Base-by-base conservation (phyloP, 1,140 invertebrate genomes). In the Lucilia cuprina region DNA sequence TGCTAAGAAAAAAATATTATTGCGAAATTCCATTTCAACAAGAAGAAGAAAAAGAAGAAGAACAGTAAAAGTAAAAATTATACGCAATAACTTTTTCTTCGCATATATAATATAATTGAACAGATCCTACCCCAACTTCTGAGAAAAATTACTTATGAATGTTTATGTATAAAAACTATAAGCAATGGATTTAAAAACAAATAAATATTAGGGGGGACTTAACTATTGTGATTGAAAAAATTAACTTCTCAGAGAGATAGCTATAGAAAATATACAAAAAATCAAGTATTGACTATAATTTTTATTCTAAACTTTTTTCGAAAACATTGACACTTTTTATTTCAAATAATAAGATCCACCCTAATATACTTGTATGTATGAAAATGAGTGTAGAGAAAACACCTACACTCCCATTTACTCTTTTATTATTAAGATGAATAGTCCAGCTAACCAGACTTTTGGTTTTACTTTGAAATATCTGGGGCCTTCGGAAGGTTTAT, bases 41-140 rank as follows among this genome's bases (percentile, higher is more conserved):
- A 41, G 10, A 19, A 70, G 65, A 19, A 70, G n/a, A 70, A 0
- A 9, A 1, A n/a, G n/a, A 41, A 41, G 10, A 19, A 70, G 65
- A 19, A 70, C 5, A 70, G 0, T 2, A 1, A 21, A 25, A 70
- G 8, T 21, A 25, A 21, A 70, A n/a, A 50, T 80, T 49, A 41
- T 80, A 80, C 77, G 77, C 77, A 80, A 80, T 80, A 80, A 80
- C 19, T 80, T 80, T 50, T 80, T 21, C 14, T 49, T n/a, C n/a
- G n/a, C 41, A 3, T 3, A 30, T 47, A 17, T 78, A 12, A 19
- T 78, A 30, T 41, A 30, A 2, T n/a, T 78, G 34, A 30, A 9
- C 77, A 80, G 47, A 80, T 80, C 77, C 77, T 80, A 80, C 77
- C 77, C 41, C 77, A 80, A 80, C 77, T 80, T 50, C 41, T 55